Percentiles rank a stretch among this genome's conserved stretches.
Conservation (phyloP, 1,140 invertebrate genomes). For the Mizuhopecten yessoensis region DNA sequence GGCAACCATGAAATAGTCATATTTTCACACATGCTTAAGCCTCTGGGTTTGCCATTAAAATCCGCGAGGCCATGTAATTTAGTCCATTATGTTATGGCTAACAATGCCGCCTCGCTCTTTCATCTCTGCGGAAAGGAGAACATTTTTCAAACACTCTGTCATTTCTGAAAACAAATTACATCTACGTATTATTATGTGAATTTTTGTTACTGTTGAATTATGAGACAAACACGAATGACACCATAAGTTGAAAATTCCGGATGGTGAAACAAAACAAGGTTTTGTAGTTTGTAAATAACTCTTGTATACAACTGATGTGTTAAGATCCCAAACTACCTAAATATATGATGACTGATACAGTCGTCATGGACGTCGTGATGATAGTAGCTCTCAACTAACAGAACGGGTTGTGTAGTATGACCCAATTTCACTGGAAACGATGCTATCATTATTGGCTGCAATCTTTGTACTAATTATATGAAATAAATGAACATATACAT, state of each 20-base stretch:
- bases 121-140: neutral
- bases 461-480: too few species aligned
- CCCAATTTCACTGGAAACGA: neutral
- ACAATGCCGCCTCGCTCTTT: neutral
- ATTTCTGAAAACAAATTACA: conserved; percentile 22
- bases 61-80: conserved; percentile 24
- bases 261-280: neutral
- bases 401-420: neutral
- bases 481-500: too few species aligned
- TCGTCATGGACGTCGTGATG: neutral
- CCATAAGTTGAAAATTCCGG: neutral
- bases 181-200: conserved; percentile 28
- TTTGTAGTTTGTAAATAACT: neutral
- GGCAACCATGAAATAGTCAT: conserved; percentile 38
- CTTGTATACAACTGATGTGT: neutral
- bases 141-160: conserved; percentile 38
- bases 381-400: neutral
- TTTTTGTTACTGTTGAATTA: conserved; percentile 29
- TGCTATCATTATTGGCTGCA: neutral
- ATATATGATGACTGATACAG: neutral
- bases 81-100: conserved; percentile 12
- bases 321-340: neutral
- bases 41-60: conserved; percentile 7
- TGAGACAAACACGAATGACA: conserved; percentile 16
- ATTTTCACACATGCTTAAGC: conserved; percentile 34